A percentile compares a stretch with the other conserved stretches of the same genome.
phyloP scores from a whole-genome alignment of 2,888 invertebrate species.

The Ischnus inquisitorius region DNA sequence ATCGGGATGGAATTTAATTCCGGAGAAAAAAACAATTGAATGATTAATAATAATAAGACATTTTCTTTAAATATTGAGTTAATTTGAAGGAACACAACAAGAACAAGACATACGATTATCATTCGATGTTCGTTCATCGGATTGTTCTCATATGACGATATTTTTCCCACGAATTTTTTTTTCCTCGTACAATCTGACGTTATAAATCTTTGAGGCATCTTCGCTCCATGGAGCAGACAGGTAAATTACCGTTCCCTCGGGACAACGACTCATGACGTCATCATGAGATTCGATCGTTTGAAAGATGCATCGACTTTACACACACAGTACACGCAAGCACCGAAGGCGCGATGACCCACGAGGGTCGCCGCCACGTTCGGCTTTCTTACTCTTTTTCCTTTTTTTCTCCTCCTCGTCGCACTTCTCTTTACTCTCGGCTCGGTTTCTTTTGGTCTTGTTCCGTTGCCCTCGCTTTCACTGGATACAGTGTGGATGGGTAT shows the following conservation, averaged over 20 bases:
- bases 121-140: not conserved
- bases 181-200: not conserved
- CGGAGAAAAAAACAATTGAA: too few relatives aligned
- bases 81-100: too few relatives aligned
- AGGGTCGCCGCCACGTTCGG: slow-evolving; percentile 30
- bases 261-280: slow-evolving; percentile 52
- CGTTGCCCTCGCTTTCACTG: slow-evolving; percentile 19
- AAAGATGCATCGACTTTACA: slow-evolving; percentile 25
- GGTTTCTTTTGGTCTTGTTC: not conserved
- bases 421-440: slow-evolving; percentile 28
- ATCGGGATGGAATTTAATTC: too few relatives aligned
- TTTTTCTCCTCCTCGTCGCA: slow-evolving; percentile 15
- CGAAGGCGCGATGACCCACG: slow-evolving; percentile 38
- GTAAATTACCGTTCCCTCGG: slow-evolving; percentile 58
- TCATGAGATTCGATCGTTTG: slow-evolving; percentile 19
- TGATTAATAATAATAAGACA: not conserved
- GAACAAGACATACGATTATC: too few relatives aligned
- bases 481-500: slow-evolving; percentile 1
- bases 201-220: not conserved
- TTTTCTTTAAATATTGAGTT: not conserved
- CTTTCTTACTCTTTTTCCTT: slow-evolving; percentile 5
- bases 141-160: not conserved
- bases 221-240: slow-evolving; percentile 14
- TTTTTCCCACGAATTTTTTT: not conserved
- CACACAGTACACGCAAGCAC: not conserved